Conservation (phyloP, 2,797 vertebrate species). For the Alexandromys oeconomus region DNA sequence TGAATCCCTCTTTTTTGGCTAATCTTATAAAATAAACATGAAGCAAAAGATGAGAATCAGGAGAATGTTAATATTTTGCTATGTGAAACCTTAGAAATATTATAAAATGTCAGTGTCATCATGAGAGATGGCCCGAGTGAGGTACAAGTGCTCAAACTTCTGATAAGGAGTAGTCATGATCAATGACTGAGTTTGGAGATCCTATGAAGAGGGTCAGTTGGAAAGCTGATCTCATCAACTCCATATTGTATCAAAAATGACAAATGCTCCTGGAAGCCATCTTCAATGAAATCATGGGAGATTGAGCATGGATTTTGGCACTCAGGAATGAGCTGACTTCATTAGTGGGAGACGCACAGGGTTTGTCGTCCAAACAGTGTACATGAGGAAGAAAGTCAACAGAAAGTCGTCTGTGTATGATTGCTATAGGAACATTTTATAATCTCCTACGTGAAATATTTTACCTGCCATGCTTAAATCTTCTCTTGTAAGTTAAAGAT, state of each 20-base stretch:
- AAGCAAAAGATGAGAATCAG: slow-evolving; percentile 38
- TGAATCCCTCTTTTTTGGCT: not conserved
- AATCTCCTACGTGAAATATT: slow-evolving; percentile 18
- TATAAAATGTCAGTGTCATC: slow-evolving; percentile 33
- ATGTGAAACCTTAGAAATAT: slow-evolving; percentile 41
- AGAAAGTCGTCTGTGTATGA: not conserved
- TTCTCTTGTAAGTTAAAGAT: slow-evolving; percentile 32
- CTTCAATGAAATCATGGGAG: slow-evolving; percentile 16
- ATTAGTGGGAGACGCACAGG: not conserved
- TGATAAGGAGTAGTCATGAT: not conserved
- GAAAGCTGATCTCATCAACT: slow-evolving; percentile 56
- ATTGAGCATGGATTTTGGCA: not conserved
- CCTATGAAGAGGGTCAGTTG: slow-evolving; percentile 14
- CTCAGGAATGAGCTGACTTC: not conserved
- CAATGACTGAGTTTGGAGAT: slow-evolving; percentile 35
- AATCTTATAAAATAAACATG: slow-evolving; percentile 2
- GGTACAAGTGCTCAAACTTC: slow-evolving; percentile 1
- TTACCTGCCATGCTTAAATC: slow-evolving; percentile 23
- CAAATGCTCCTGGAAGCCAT: not conserved
- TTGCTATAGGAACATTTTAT: not conserved
- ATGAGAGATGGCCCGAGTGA: slow-evolving; percentile 34
- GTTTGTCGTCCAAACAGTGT: not conserved
- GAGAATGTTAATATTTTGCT: not conserved
- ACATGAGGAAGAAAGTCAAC: not conserved
- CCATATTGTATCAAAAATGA: slow-evolving; percentile 12